Base-by-base conservation (phyloP, 2,797 vertebrate genomes). In the Enteromius anoplus region DNA sequence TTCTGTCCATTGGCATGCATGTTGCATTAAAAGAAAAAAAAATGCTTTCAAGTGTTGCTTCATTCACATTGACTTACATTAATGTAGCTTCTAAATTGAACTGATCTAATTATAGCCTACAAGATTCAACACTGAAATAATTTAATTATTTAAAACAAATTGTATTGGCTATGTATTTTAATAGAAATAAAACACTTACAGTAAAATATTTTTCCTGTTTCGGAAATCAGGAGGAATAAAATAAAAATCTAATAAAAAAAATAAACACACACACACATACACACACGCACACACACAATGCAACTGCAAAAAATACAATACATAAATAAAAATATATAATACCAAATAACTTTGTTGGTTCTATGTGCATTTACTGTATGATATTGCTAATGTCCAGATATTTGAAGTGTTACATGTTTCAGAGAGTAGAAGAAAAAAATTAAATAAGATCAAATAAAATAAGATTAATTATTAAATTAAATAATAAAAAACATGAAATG, bases 81-180 rank as follows among this genome's bases (percentile, higher is more conserved):
- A 8, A 55, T 80, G 17, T 23, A 32, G 3, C 26, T 80, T 80
- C n/a, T 71, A 47, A 37, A 71, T 3, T 12, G 10, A 58, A 81
- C 17, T 47, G 37, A 71, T 72, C 17, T 72, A 60, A 71, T 60
- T 81, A n/a, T 32, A 58, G 9, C 9, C 53, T 58, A 51, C 19
- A 32, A 37, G 2, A 64, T 77, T 64, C 0, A 77, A 32, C 55
- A 45, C 3, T 19, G 12, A 60, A 60, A 23, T 26, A 80, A 55
- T 69, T 49, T 26, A 80, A 40, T 55, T 58, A 42, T 21, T 1
- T 69, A 53, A 6, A 66, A 66, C 37, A 68, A 66, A 68, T 53
- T 12, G 17, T 8, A 49, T 17, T 51, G 62, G 19, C 26, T 32
- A n/a, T 65, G 26, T 7, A 29, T 14, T 77, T 23, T 21, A 42